A percentile compares a stretch with the other conserved stretches of the same genome.
phyloP scores from a whole-genome alignment of 2,113 vertebrate species.

The Sisor rabdophorus region DNA sequence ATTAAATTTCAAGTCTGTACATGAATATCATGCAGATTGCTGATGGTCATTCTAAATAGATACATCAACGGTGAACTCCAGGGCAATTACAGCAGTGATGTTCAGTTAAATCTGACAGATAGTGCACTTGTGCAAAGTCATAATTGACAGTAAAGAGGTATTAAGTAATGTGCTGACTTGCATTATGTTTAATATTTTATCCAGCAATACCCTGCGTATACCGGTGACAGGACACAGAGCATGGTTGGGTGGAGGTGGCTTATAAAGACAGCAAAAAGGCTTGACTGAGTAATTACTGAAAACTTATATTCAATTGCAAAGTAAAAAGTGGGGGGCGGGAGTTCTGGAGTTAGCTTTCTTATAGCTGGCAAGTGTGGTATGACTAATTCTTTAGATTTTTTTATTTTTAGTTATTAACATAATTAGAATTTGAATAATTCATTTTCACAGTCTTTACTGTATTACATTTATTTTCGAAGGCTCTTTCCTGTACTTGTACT shows the following conservation, averaged over 20 bases:
- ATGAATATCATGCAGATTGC: constrained; percentile 66
- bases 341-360: constrained; percentile 34
- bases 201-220: constrained; percentile 54
- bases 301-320: constrained; percentile 54
- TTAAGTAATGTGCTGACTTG: constrained; percentile 56
- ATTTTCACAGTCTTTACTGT: neutral
- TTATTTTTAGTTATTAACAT: neutral
- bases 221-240: constrained; percentile 36
- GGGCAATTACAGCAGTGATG: constrained; percentile 63
- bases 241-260: too few species aligned
- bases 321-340: constrained; percentile 5
- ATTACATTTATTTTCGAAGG: neutral
- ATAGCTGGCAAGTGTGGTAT: neutral
- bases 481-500: neutral
- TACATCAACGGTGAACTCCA: constrained; percentile 47
- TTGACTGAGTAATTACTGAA: constrained; percentile 23
- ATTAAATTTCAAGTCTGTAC: constrained; percentile 68
- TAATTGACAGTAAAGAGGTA: constrained; percentile 60
- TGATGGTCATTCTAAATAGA: constrained; percentile 58
- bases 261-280: neutral
- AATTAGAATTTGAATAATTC: neutral
- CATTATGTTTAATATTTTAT: constrained; percentile 57
- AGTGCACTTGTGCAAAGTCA: constrained; percentile 42
- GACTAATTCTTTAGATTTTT: neutral
- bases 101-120: constrained; percentile 63